Conservation (phyloP, 1,140 invertebrate genomes). For the Pectinophora gossypiella region DNA sequence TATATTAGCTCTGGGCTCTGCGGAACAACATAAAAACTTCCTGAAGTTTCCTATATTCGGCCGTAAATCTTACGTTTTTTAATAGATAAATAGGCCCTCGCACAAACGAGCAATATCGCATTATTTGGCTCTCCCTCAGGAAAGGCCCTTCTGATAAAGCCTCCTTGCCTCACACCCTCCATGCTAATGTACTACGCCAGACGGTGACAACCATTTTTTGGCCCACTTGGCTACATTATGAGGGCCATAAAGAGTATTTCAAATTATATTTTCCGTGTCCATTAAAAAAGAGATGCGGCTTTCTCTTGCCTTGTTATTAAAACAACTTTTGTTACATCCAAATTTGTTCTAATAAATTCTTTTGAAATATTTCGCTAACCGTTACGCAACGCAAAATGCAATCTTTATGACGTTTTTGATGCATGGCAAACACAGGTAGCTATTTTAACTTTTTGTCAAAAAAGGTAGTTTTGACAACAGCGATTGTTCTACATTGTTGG, state of each 20-base stretch:
- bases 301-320: conserved; percentile 38
- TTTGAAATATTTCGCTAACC: neutral
- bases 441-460: conserved; percentile 16
- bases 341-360: conserved; percentile 17
- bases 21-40: conserved; percentile 68
- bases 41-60: conserved; percentile 61
- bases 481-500: conserved; percentile 49
- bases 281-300: conserved; percentile 64
- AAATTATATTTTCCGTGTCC: conserved; percentile 70
- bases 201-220: conserved; percentile 74
- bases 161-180: conserved; percentile 68
- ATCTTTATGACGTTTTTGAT: conserved; percentile 4
- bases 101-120: conserved; percentile 74
- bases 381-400: neutral
- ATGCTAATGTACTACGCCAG: conserved; percentile 72
- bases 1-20: conserved; percentile 50
- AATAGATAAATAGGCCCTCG: conserved; percentile 73
- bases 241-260: conserved; percentile 68
- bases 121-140: conserved; percentile 72
- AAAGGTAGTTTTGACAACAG: conserved; percentile 56
- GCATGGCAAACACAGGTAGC: neutral
- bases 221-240: conserved; percentile 73
- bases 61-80: conserved; percentile 70
- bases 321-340: conserved; percentile 25
- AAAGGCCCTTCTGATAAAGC: conserved; percentile 72